phyloP scores from a whole-genome alignment of 2,113 vertebrate genomes.

The Aplodontia rufa region DNA sequence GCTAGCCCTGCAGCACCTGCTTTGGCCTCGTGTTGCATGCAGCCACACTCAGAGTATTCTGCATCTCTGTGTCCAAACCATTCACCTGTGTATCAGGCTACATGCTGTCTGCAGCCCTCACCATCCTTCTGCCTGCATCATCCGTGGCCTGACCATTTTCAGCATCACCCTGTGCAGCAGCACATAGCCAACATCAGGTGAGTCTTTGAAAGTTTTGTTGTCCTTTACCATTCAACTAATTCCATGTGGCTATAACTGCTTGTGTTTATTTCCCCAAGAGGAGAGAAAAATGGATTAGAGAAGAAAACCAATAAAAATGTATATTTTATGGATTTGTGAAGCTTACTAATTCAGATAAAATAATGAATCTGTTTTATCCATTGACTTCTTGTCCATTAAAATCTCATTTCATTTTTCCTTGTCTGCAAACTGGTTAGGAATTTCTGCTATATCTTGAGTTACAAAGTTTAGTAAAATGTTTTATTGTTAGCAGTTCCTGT shows the following conservation, averaged over 20 bases:
- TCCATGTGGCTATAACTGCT: not conserved
- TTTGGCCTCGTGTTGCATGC: constrained; percentile 83
- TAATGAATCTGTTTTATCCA: not conserved
- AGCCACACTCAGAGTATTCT: constrained; percentile 84
- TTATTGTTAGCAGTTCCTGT: not conserved
- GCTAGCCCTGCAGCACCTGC: constrained; percentile 76
- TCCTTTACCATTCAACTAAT: not conserved
- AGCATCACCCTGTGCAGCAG: constrained; percentile 88
- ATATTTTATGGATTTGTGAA: not conserved
- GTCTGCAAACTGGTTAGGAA: not conserved
- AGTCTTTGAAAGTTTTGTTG: constrained; percentile 47
- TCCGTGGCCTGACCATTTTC: constrained; percentile 93
- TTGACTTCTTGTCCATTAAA: not conserved
- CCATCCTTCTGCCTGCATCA: constrained; percentile 90
- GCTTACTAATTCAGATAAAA: not conserved
- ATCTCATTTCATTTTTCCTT: not conserved
- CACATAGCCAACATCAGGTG: constrained; percentile 89
- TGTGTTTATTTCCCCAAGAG: not conserved
- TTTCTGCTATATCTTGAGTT: not conserved
- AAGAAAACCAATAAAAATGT: not conserved
- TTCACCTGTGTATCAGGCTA: constrained; percentile 83
- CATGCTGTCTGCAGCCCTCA: constrained; percentile 89
- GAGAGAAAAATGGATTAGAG: no score
- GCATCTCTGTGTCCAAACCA: constrained; percentile 87
- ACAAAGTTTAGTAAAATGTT: not conserved